Conservation (phyloP, 2,888 invertebrate genomes). For the Protophormia terraenovae region DNA sequence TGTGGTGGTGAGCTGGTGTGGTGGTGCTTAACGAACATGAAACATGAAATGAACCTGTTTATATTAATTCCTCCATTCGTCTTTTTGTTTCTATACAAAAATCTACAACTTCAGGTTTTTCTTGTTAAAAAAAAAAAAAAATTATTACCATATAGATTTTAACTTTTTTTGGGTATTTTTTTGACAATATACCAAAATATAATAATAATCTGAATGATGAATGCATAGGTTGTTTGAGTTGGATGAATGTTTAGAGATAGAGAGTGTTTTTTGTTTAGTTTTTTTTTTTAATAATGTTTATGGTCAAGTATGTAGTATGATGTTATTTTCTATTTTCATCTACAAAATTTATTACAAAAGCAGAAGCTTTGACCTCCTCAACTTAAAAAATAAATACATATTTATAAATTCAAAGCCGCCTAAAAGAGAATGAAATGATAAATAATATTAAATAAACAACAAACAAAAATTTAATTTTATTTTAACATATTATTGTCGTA, state of each 20-base stretch:
- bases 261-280: no score
- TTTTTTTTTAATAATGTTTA: conserved; percentile 13
- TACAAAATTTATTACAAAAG: conserved; percentile 7
- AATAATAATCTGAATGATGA: not conserved
- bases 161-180: not conserved
- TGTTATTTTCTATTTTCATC: conserved; percentile 38
- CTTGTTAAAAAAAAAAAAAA: conserved; percentile 42
- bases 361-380: conserved; percentile 17
- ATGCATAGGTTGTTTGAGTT: not conserved
- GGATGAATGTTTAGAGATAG: not conserved
- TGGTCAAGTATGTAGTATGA: conserved; percentile 14
- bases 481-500: not conserved
- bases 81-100: conserved; percentile 23
- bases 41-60: conserved; percentile 42
- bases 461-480: conserved; percentile 16
- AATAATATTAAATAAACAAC: conserved; percentile 9
- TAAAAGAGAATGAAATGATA: conserved; percentile 18
- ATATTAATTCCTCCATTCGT: not conserved
- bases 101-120: conserved; percentile 51
- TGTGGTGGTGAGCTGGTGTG: not conserved
- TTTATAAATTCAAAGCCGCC: not conserved
- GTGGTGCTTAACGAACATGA: conserved; percentile 29
- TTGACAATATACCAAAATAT: not conserved
- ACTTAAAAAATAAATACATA: not conserved
- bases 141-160: conserved; percentile 39